Evolutionary conservation across 2,888 invertebrate genomes (phyloP).

Genomic region (Norana najaformis): DNA sequence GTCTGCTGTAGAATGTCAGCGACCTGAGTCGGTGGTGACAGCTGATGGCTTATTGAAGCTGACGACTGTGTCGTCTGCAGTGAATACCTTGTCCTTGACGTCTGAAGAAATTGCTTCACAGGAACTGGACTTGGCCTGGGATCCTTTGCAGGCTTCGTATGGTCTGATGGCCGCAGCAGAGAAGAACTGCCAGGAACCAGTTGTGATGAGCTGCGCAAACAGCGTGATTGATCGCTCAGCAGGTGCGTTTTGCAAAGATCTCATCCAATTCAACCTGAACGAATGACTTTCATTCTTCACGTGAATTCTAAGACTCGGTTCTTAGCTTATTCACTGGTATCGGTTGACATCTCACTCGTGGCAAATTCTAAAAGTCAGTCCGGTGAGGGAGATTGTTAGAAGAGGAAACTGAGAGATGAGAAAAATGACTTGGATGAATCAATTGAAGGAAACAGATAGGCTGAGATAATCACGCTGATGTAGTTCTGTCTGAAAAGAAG

Average conservation of each 20-base stretch:
- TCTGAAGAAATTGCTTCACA: not conserved
- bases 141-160: conserved; percentile 14
- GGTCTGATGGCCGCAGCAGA: not conserved
- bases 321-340: too few relatives aligned
- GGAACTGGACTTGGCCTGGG: conserved; percentile 14
- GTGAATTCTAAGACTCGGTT: too few relatives aligned
- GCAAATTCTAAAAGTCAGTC: not conserved
- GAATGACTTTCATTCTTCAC: too few relatives aligned
- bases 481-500: not conserved
- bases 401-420: not conserved
- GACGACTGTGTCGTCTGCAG: not conserved
- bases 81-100: not conserved
- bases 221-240: not conserved
- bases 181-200: not conserved
- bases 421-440: not conserved
- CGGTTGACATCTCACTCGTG: not conserved
- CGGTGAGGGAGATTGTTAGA: not conserved
- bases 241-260: not conserved
- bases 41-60: not conserved
- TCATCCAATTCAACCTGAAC: not conserved
- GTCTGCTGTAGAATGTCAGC: not conserved
- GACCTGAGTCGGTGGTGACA: not conserved
- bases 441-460: not conserved
- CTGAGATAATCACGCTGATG: too few relatives aligned
- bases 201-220: not conserved